Base-by-base conservation (phyloP, 1,140 invertebrate species). In the Linepithema humile region DNA sequence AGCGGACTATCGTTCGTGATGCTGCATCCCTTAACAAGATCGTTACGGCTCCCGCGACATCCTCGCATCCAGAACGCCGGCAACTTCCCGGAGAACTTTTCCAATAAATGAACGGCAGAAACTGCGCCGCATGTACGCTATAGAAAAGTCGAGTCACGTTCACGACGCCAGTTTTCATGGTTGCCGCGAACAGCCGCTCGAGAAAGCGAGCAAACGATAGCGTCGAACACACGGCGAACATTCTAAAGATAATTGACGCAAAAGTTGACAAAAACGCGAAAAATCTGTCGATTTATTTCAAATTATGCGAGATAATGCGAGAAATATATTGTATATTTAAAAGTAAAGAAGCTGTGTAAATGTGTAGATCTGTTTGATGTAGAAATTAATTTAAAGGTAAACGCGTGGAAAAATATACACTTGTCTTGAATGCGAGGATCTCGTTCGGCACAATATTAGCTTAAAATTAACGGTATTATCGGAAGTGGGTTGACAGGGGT, bases 401-500 rank as follows among this genome's bases (percentile, higher is more conserved):
- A 20, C 20, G 40, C 1, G 20, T 9, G 12, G 32, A 23, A 69
- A 26, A 10, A 57, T 9, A 38, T 55, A 40, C 35, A 7, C 67
- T 64, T 20, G 17, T 83, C 84, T 57, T 82, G 75, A 70, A 75
- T 60, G 62, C 65, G 82, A 77, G 85, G 26, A 87, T 75, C 64
- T 62, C 48, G 55, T 83, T 78, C 40, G 60, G 65, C 32, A 50
- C 9, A 23, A 60, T 20, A 59, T 73, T 82, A 84, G n/a, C 82
- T 85, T 88, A 88, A 82, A n/a, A 75, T 26, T 88, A 87, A 60
- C 65, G 59, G 48, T 89, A 88, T 89, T 78, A 53, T 88, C 57
- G 17, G 45, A 80, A 75, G 74, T 85, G 65, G 88, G 88, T 90
- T 90, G 89, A 90, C 57, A 90, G 89, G 89, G 89, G 89, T 90